Evolutionary conservation across 2,113 vertebrate species (phyloP).

Genomic region (Chitala chitala): DNA sequence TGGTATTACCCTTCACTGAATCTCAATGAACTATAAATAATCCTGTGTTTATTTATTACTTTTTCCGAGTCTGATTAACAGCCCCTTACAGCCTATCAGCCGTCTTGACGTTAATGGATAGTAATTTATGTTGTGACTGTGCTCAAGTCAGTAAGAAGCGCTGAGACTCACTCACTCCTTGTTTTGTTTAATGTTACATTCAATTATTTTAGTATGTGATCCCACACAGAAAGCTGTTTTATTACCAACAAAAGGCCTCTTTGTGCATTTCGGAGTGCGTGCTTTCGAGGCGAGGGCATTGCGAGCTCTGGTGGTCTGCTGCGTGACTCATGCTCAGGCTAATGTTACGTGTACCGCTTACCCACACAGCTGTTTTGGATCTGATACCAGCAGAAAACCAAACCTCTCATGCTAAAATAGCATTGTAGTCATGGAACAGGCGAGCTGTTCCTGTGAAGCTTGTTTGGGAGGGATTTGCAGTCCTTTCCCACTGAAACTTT

Average conservation of each 20-base stretch:
- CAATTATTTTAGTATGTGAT: not conserved
- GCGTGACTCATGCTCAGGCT: conserved; percentile 20
- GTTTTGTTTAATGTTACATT: not conserved
- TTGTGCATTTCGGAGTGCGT: not conserved
- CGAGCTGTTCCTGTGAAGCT: not conserved
- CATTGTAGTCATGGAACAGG: conserved; percentile 7
- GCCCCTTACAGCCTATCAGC: not conserved
- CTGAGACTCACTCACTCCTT: not conserved
- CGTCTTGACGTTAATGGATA: not conserved
- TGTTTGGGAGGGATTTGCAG: conserved; percentile 8
- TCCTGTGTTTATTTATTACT: not conserved
- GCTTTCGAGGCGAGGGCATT: not conserved
- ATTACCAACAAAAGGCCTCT: conserved; percentile 10
- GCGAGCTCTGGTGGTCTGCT: conserved; percentile 1
- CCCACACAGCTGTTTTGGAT: conserved; percentile 20
- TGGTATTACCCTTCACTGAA: not conserved
- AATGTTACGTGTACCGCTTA: conserved; percentile 16
- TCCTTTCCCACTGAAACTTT: not conserved
- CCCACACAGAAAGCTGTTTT: not conserved
- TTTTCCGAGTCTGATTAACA: not conserved
- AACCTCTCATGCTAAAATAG: conserved; percentile 14
- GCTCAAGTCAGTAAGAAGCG: not conserved
- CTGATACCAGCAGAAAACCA: conserved; percentile 11
- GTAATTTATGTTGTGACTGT: not conserved
- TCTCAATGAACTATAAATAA: not conserved